phyloP scores from a whole-genome alignment of 2,797 vertebrate genomes.

The Choloepus didactylus region DNA sequence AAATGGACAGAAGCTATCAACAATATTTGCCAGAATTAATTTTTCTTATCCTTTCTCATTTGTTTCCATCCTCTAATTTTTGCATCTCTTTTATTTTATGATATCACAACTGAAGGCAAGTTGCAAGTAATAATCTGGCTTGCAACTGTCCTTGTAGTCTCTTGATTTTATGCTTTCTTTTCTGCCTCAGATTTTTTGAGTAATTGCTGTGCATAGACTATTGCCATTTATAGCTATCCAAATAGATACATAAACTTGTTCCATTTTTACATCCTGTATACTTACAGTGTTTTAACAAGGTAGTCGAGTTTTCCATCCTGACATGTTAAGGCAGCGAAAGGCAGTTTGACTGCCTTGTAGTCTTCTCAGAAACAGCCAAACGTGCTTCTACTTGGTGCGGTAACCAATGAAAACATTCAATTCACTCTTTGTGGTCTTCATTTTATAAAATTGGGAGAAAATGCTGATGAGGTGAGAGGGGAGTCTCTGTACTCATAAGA shows the following conservation, averaged over 20 bases:
- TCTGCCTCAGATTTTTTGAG: conserved; percentile 41
- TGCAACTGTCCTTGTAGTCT: neutral
- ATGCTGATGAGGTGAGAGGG: neutral
- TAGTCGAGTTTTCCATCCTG: neutral
- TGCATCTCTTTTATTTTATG: neutral
- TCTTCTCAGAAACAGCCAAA: neutral
- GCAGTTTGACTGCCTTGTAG: neutral
- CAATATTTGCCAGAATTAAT: neutral
- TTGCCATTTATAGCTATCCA: neutral
- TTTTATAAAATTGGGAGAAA: conserved; percentile 40
- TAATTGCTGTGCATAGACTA: neutral
- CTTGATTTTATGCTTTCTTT: conserved; percentile 24
- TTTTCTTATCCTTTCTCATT: neutral
- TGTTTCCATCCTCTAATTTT: neutral
- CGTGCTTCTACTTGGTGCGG: neutral
- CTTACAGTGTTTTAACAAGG: neutral
- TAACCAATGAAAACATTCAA: neutral
- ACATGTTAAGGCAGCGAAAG: neutral
- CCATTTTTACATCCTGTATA: neutral
- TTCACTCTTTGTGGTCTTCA: conserved; percentile 13
- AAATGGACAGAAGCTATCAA: conserved; percentile 1
- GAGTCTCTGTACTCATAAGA: neutral
- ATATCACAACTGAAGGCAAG: neutral
- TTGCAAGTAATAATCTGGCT: neutral
- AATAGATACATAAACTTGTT: neutral